Evolutionary conservation across 2,797 vertebrate genomes (phyloP), one percentile per base, ranked within the genome.

Genomic region (Betta splendens): DNA sequence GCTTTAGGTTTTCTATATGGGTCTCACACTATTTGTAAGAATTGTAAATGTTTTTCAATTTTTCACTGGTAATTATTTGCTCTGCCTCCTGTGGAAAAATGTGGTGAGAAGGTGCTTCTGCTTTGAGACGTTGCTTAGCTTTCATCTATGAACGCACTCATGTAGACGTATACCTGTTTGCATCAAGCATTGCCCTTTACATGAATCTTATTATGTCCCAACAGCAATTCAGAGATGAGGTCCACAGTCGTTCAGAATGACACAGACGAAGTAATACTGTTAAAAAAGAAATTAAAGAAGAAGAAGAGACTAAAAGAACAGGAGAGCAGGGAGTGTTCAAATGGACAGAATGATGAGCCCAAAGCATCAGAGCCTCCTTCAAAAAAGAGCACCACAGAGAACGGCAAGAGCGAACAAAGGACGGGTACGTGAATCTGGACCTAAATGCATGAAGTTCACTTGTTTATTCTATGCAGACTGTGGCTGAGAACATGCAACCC

Each of bases 301-400:
- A 88, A 89, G 80, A 86, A 75, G 57, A 85, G 69, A 60, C 80
- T 89, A 80, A 89, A 87, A 69, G 85, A 87, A 61, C 79, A 84
- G 26, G 29, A 20, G 9, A 23, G 78, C 69, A 69, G 69, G 48
- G 57, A 22, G 31, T 13, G 49, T 60, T 29, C 69, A 0, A 69
- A 78, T 1, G 62, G 43, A 2, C 39, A 16, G 13, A 40, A 28
- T 8, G 15, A 46, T 1, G 55, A 81, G 31, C 40, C 52, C 7
- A 63, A 76, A 46, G 50, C 32, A 18, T 55, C 23, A 6, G 81
- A 83, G 53, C 38, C 65, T 9, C 51, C 35, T 9, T 22, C 66
- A 35, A 79, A 65, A 43, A 71, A 53, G 46, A 63, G 13, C 17
- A 5, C 60, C 2, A 8, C 18, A 2, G 83, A 82, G 22, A 66